Conservation (phyloP, 2,113 vertebrate genomes). For the Prunella fulvescens region DNA sequence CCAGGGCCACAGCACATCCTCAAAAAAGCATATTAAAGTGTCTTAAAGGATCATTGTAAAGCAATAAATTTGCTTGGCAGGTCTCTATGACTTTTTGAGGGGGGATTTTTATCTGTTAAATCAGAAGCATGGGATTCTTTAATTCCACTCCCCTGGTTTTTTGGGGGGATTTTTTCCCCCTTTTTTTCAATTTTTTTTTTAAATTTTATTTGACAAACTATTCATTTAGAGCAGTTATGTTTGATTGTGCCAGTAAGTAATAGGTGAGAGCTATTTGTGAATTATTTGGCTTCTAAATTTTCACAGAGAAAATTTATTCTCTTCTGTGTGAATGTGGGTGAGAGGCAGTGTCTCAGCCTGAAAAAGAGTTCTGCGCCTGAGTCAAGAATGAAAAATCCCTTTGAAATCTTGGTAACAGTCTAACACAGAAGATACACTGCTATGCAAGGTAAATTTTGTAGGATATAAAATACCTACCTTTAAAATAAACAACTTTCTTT, state of each 20-base stretch:
- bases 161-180: neutral
- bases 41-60: constrained; percentile 34
- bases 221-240: neutral
- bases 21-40: neutral
- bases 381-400: neutral
- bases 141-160: rapidly evolving
- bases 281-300: constrained; percentile 23
- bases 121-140: neutral
- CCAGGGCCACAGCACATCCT: neutral
- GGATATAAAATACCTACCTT: neutral
- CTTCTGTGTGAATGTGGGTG: neutral
- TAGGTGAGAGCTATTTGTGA: neutral
- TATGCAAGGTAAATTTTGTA: neutral
- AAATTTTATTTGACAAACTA: neutral
- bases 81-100: constrained; percentile 41
- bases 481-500: constrained; percentile 17
- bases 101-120: constrained; percentile 40
- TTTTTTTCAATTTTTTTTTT: neutral
- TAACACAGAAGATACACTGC: neutral
- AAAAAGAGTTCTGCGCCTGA: neutral
- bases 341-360: neutral
- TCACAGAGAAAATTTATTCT: neutral
- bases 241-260: neutral
- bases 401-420: neutral
- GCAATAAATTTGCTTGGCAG: constrained; percentile 57